phyloP scores from a whole-genome alignment of 2,797 vertebrate genomes.

The Phoebastria nigripes region DNA sequence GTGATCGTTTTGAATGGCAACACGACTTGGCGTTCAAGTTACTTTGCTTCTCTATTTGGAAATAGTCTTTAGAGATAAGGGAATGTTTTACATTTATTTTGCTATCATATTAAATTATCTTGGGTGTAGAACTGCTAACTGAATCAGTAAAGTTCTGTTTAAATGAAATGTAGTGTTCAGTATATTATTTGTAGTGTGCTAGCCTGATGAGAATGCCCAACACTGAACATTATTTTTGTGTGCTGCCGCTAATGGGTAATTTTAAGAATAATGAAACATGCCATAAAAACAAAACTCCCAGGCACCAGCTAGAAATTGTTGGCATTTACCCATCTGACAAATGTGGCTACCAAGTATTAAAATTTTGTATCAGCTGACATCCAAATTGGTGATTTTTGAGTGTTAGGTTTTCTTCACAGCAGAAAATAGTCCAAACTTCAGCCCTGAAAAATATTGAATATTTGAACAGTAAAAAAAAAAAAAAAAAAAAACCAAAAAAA shows the following conservation, averaged over 20 bases:
- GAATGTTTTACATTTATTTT: not conserved
- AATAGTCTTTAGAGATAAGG: not conserved
- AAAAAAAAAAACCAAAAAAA: not conserved
- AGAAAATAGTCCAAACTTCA: not conserved
- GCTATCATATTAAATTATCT: not conserved
- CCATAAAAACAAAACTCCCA: not conserved
- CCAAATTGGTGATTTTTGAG: not conserved
- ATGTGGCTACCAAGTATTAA: not conserved
- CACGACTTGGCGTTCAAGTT: not conserved
- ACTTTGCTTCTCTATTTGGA: not conserved
- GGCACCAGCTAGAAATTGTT: not conserved
- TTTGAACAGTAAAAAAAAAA: not conserved
- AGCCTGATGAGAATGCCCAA: not conserved
- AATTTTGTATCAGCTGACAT: not conserved
- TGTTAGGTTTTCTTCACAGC: not conserved
- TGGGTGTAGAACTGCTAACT: not conserved
- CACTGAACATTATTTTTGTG: not conserved
- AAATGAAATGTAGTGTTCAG: not conserved
- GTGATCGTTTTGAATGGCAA: not conserved
- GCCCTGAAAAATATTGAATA: not conserved
- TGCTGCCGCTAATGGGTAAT: not conserved
- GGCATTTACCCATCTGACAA: not conserved
- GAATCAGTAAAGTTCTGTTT: not conserved
- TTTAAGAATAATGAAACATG: not conserved
- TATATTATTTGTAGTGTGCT: not conserved